Evolutionary conservation across 1,140 invertebrate species (phyloP), one percentile per base, ranked within the genome.

Genomic region (Drosophila paulistorum): DNA sequence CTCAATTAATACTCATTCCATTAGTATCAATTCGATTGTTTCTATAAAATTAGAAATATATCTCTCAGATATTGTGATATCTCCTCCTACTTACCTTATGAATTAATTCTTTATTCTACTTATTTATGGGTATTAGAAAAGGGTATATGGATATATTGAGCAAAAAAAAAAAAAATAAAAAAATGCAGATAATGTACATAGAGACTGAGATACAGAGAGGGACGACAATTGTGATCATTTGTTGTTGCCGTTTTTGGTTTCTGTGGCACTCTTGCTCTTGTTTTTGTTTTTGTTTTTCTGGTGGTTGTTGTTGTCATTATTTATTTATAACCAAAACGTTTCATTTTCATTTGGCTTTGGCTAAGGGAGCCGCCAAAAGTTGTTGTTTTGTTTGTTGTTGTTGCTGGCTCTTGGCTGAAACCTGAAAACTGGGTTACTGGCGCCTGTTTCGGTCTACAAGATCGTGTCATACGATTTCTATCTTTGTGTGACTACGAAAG

Each of bases 401-500:
- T 33, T 65, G 67, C 65, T 51, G 61, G 33, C 35, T 60, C 65
- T 84, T 71, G 73, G 73, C 77, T 68, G 68, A 78, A 79, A 87
- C 83, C 70, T 80, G 77, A 87, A 87, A 89, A 89, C 84, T 89
- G 85, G 84, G 84, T 89, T 89, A 89, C 84, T 89, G 84, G 84
- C 84, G 84, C 84, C 84, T 89, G 84, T 89, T 89, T 89, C 80
- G 83, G 84, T 84, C 84, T 89, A 89, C 84, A 89, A 89, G 84
- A 89, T 89, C 84, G 84, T 89, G 84, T 89, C 84, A 89, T 89
- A 74, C 81, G 84, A 89, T 89, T 89, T 89, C 84, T 89, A 89
- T 89, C 84, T 89, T 76, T 89, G 84, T 89, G 77, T 73, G 77
- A 79, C 77, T 79, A 73, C 76, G 77, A 79, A 79, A 78, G 77